These are phyloP conservation scores for Tetraneura akinire DNA, from an alignment of 1,140 invertebrate genomes.

Conservation along the genomic window DNA sequence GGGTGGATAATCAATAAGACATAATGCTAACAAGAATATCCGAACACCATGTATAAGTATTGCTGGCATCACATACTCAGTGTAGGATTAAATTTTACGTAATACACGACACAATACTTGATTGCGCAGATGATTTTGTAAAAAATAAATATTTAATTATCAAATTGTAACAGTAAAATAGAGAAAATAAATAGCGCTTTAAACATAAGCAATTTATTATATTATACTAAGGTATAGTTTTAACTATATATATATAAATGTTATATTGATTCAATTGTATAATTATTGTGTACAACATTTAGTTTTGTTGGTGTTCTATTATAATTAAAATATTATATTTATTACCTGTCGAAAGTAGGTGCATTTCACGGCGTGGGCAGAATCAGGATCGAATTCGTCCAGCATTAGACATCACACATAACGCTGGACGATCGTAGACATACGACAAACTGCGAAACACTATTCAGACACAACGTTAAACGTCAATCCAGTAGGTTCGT, in stretches of 20 bases:
- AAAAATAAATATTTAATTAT: no score
- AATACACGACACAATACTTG: conserved; percentile 43
- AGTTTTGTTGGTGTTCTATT: no score
- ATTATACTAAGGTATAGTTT: no score
- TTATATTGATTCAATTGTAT: no score
- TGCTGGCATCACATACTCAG: conserved; percentile 36
- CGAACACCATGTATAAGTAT: conserved; percentile 17
- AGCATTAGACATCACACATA: neutral
- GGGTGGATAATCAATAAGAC: no score
- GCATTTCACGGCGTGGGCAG: conserved; percentile 16
- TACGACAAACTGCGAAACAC: neutral
- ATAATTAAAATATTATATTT: no score
- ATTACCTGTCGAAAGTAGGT: conserved; percentile 28
- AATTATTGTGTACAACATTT: no score
- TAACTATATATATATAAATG: no score
- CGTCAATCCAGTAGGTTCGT: conserved; percentile 3
- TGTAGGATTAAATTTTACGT: conserved; percentile 22
- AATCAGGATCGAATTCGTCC: neutral
- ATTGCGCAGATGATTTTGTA: conserved; percentile 18
- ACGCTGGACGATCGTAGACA: no score
- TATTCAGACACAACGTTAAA: neutral
- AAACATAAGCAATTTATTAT: neutral
- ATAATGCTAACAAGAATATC: no score
- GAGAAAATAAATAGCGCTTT: no score
- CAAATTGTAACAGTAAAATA: no score